These are phyloP conservation scores for Polietes domitor DNA, from an alignment of 2,888 invertebrate species.

Conservation along the genomic window DNA sequence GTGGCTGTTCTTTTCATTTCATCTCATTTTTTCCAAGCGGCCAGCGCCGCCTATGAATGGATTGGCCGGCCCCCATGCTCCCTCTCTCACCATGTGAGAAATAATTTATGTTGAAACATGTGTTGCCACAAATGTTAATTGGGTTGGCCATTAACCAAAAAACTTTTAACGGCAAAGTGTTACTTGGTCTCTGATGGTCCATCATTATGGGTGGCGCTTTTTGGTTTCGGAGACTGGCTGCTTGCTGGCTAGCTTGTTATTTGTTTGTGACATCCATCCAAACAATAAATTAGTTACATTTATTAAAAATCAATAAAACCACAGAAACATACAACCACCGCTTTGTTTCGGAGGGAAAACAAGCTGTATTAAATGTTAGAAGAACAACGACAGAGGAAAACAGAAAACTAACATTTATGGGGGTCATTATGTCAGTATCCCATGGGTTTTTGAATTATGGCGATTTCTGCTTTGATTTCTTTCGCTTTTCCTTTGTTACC, in stretches of 20 bases:
- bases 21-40: too few relatives aligned
- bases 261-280: conserved; percentile 26
- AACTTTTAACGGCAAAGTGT: conserved; percentile 36
- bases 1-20: background rate
- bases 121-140: conserved; percentile 50
- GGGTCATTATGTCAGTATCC: conserved; percentile 21
- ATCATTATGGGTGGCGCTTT: conserved; percentile 40
- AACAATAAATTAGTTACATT: conserved; percentile 55
- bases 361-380: background rate
- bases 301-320: conserved; percentile 53
- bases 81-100: background rate
- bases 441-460: conserved; percentile 18
- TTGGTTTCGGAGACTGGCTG: background rate
- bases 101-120: conserved; percentile 48
- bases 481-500: background rate
- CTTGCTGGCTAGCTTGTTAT: background rate
- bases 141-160: conserved; percentile 46
- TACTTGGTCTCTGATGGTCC: background rate
- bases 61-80: background rate
- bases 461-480: conserved; percentile 28
- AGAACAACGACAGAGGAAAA: background rate
- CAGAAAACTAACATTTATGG: conserved; percentile 22
- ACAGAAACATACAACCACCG: background rate
- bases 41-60: background rate
- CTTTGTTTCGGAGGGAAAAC: background rate